Conservation (phyloP, 2,888 invertebrate genomes). For the Therioaphis trifolii region DNA sequence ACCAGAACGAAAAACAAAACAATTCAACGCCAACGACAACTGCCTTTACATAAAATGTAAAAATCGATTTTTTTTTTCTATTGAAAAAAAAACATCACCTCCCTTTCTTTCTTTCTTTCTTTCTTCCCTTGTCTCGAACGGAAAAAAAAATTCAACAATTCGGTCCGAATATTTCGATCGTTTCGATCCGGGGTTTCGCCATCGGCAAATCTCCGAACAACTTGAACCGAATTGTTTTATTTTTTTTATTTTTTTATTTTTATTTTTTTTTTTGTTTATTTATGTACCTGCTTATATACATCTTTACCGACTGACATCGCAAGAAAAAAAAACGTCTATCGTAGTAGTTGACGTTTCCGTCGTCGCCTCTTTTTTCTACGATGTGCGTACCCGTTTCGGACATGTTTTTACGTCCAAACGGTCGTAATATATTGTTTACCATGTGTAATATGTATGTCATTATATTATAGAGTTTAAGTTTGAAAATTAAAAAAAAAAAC, state of each 20-base stretch:
- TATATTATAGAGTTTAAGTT: slow-evolving; percentile 52
- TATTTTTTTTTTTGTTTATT: not conserved
- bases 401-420: not conserved
- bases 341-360: slow-evolving; percentile 32
- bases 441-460: slow-evolving; percentile 41
- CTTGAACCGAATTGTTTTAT: slow-evolving; percentile 37
- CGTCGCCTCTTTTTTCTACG: slow-evolving; percentile 20
- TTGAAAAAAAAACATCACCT: no score
- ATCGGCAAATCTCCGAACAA: not conserved
- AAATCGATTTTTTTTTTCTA: not conserved
- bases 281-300: no score
- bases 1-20: not conserved
- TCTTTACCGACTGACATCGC: not conserved
- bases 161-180: not conserved
- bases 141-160: slow-evolving; percentile 37
- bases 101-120: not conserved
- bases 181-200: not conserved
- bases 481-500: slow-evolving; percentile 52
- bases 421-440: slow-evolving; percentile 28
- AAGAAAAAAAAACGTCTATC: slow-evolving; percentile 10
- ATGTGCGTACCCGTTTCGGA: not conserved
- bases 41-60: not conserved
- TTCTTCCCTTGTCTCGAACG: not conserved
- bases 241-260: slow-evolving; percentile 28
- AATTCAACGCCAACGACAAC: not conserved